phyloP scores from a whole-genome alignment of 2,113 vertebrate species.

The Murina feae region DNA sequence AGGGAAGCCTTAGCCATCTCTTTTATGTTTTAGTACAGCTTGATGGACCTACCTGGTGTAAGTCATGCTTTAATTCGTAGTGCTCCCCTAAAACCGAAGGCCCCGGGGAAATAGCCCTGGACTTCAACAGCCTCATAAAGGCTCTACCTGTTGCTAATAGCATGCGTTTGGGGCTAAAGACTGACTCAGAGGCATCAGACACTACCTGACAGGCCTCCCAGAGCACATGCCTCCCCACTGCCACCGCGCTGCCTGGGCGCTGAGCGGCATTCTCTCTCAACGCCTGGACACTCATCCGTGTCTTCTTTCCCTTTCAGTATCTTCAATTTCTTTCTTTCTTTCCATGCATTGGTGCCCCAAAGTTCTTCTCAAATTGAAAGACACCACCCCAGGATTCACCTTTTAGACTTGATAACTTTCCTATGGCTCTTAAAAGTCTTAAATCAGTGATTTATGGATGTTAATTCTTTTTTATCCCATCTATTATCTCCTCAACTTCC shows the following conservation, averaged over 20 bases:
- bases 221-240: accelerated
- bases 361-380: background rate
- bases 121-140: background rate
- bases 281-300: accelerated
- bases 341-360: background rate
- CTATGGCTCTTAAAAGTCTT: background rate
- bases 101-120: background rate
- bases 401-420: background rate
- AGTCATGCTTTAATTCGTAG: background rate
- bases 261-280: accelerated
- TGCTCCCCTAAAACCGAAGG: background rate
- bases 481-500: background rate
- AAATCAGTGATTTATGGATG: background rate
- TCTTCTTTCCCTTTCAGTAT: background rate
- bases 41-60: background rate
- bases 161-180: background rate
- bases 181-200: background rate
- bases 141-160: background rate
- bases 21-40: background rate
- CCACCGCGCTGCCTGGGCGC: accelerated
- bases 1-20: background rate
- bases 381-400: background rate
- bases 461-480: background rate
- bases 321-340: background rate
- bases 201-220: background rate